These are phyloP conservation scores for Synanthedon formicaeformis DNA, from an alignment of 2,888 invertebrate genomes.

Conservation along the genomic window DNA sequence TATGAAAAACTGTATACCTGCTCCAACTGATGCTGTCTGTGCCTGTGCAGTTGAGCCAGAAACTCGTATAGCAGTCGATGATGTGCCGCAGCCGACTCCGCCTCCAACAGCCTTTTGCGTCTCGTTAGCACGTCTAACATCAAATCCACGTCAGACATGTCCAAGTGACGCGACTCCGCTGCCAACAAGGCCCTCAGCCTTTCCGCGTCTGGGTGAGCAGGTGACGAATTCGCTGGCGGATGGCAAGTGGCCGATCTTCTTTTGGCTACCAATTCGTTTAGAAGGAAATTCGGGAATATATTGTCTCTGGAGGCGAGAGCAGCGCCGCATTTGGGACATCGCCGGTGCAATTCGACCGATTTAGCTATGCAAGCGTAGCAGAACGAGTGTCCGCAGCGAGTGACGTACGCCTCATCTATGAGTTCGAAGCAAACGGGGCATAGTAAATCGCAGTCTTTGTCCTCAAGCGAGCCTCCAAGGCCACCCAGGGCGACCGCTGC, in stretches of 20 bases:
- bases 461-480: conserved; percentile 74
- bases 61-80: conserved; percentile 88
- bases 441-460: conserved; percentile 73
- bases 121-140: conserved; percentile 84
- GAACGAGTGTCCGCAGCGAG: conserved; percentile 93
- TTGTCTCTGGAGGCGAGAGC: conserved; percentile 76
- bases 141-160: conserved; percentile 83
- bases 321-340: conserved; percentile 88
- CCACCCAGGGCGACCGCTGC: conserved; percentile 66
- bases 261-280: conserved; percentile 76
- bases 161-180: conserved; percentile 77
- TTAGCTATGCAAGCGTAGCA: conserved; percentile 90
- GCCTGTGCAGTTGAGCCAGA: conserved; percentile 78
- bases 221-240: conserved; percentile 7
- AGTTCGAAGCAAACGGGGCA: conserved; percentile 92
- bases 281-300: conserved; percentile 87
- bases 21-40: conserved; percentile 74
- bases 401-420: conserved; percentile 91
- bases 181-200: conserved; percentile 75
- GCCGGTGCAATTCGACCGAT: conserved; percentile 83
- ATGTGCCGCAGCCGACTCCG: conserved; percentile 83
- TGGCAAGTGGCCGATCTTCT: conserved; percentile 2
- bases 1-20: conserved; percentile 12
- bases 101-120: conserved; percentile 82
- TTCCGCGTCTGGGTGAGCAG: conserved; percentile 34